Base-by-base conservation (phyloP, 2,888 invertebrate genomes). In the Oxycera nigricornis region DNA sequence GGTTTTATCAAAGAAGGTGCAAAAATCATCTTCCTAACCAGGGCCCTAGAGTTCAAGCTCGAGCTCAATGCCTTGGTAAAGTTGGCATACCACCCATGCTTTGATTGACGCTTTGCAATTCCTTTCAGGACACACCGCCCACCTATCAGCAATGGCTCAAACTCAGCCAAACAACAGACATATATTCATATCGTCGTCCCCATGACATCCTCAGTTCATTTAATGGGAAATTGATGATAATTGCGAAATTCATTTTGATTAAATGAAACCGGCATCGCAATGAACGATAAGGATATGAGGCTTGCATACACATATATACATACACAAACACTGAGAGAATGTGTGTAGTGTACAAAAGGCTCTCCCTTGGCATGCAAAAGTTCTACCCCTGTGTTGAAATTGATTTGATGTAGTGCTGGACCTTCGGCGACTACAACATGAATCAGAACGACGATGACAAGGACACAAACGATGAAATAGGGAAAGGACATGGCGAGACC, bases 141-240 rank as follows among this genome's bases (percentile, higher is more conserved):
- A n/a, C n/a, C n/a, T n/a, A n/a, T n/a, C n/a, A 39, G 39, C n/a
- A 14, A 46, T 35, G n/a, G 46, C 46, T 46, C 46, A 46, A 46
- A 22, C 55, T 55, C 55, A 55, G 22, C 7, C 20, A 20, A 7
- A 24, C n/a, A 24, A 39, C 39, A 11, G 26, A 55, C 20, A 6
- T 24, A 24, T 1, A 14, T 20, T 20, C 55, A 22, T 55, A 11
- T 20, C 55, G 1, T 22, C 55, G 2, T 59, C 30, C 4, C 59
- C 50, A 68, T 55, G 55, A 72, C 39, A 57, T 72, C 39, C 31
- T 52, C 55, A 52, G 72, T 59, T 72, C 57, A 72, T 72, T 72
- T 72, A 72, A 57, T 72, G 72, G 72, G 72, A 72, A 72, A 72
- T 72, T 72, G 72, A 59, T 59, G 72, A 72, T 72, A 72, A 72